These are phyloP conservation scores for Agelas oroides DNA, from an alignment of 37 sponge, comb jelly and placozoan species.

Conservation along the genomic window DNA sequence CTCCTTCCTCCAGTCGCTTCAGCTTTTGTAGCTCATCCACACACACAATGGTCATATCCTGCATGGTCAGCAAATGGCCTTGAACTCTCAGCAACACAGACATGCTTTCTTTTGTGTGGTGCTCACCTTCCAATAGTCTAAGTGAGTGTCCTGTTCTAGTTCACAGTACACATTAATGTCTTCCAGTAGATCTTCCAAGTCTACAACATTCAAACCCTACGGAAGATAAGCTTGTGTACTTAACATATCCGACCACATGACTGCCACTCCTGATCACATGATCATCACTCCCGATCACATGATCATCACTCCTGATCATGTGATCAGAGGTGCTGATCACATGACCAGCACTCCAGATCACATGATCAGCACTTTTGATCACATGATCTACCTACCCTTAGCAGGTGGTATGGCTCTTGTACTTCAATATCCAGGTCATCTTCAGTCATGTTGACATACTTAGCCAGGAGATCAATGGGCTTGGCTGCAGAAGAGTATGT, in stretches of 20 bases:
- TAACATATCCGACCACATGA: too few relatives aligned
- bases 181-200: slow-evolving; percentile 96
- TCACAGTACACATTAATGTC: slow-evolving; percentile 95
- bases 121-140: slow-evolving; percentile 87
- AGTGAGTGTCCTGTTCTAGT: slow-evolving; percentile 78
- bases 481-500: slow-evolving; percentile 71
- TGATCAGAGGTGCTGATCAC: too few relatives aligned
- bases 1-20: slow-evolving; percentile 62
- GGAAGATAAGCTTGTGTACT: too few relatives aligned
- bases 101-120: background rate
- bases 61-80: background rate
- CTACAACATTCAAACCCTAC: slow-evolving; percentile 80
- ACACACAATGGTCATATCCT: slow-evolving; percentile 83
- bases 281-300: too few relatives aligned
- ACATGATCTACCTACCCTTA: slow-evolving; percentile 46
- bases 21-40: slow-evolving; percentile 84
- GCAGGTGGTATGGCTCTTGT: slow-evolving; percentile 88
- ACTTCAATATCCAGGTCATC: slow-evolving; percentile 87
- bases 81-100: background rate
- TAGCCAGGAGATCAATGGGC: slow-evolving; percentile 97
- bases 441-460: slow-evolving; percentile 80
- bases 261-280: too few relatives aligned
- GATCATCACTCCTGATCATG: too few relatives aligned
- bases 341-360: too few relatives aligned
- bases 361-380: too few relatives aligned